Evolutionary conservation across 2,797 vertebrate genomes (phyloP), one percentile per base, ranked within the genome.

Genomic region (Gymnodraco acuticeps): DNA sequence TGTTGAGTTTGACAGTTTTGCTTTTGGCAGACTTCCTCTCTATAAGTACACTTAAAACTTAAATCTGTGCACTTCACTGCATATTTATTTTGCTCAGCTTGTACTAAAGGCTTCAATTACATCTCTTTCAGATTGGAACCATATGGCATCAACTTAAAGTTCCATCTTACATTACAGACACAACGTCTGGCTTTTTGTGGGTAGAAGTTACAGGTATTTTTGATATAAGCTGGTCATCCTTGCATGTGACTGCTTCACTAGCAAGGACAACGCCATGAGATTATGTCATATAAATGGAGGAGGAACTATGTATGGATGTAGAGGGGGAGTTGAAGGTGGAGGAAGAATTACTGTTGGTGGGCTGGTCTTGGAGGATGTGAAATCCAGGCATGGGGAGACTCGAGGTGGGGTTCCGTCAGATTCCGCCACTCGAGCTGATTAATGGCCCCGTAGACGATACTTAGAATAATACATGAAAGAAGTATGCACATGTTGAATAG

Each of bases 1-100:
- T 76, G 69, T 89, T 84, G 65, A 83, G 74, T 82, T 70, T 87
- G 71, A 86, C 80, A 79, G 75, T 79, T 82, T 73, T 70, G 66
- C 69, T 77, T 69, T 41, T 58, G 55, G 77, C 41, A 63, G 59
- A 64, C 70, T 66, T 17, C 2, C 50, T 51, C 19, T 53, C 16
- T 58, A n/a, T 56, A 38, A 62, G 58, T 51, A 79, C 53, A 64
- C 64, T 46, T 70, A 56, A 70, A 60, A 69, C 6, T 52, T 31
- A 56, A 73, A 70, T 14, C 33, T 9, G 16, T 16, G 14, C 7
- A 0, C 33, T 41, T 3, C 55, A 52, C 0, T 13, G 31, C 43
- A 41, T 42, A 38, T 61, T 83, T 65, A n/a, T 61, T 68, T 62
- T 48, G 15, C 52, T 66, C 73, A 23, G 10, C 14, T 23, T 56